Percentiles rank a stretch among this genome's conserved stretches.
Conservation (phyloP, 2,797 vertebrate species). For the Cygnus olor region DNA sequence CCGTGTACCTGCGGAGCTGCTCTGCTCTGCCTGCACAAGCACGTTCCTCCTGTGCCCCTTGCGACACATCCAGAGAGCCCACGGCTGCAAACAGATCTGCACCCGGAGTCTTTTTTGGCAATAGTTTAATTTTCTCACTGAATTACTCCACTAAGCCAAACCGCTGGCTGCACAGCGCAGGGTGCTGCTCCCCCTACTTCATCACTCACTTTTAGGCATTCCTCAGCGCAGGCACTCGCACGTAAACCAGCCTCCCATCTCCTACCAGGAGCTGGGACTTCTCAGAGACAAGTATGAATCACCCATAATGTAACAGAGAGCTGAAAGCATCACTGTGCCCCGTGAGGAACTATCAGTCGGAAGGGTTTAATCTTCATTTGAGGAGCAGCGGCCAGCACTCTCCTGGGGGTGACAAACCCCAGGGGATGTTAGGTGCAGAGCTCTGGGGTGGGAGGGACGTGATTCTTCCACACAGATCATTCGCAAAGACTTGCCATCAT, state of each 20-base stretch:
- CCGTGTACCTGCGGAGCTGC: neutral
- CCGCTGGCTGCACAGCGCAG: neutral
- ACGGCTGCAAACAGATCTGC: neutral
- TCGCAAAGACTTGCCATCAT: neutral
- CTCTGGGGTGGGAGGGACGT: neutral
- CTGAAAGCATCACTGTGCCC: neutral
- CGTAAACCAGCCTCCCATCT: neutral
- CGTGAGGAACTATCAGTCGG: accelerated
- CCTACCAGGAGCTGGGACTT: neutral
- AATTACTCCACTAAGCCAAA: neutral
- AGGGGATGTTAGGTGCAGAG: neutral
- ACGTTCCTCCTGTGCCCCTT: neutral
- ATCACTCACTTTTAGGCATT: accelerated
- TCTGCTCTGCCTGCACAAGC: neutral
- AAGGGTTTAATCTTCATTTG: neutral
- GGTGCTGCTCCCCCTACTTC: neutral
- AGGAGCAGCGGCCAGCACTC: neutral
- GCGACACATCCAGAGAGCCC: neutral
- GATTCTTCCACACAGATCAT: neutral
- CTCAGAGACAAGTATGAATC: neutral
- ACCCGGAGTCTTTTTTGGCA: too few species aligned
- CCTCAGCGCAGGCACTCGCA: neutral
- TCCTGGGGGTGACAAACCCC: neutral
- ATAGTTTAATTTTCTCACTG: neutral
- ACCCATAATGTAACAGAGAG: neutral